Conservation (phyloP, 2,113 vertebrate genomes). For the Campylomormyrus numenius region DNA sequence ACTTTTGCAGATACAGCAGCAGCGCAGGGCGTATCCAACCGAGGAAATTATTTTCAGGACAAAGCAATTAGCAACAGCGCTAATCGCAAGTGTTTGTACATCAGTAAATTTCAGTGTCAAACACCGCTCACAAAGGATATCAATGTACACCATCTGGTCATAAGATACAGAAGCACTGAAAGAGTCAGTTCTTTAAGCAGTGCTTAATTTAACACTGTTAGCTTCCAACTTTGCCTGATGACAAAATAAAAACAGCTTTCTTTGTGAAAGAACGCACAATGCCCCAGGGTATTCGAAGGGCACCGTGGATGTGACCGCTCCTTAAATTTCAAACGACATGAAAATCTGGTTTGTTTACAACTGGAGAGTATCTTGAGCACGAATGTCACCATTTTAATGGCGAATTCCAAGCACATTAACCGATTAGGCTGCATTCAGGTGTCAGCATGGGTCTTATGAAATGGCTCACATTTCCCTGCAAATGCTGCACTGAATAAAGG, state of each 20-base stretch:
- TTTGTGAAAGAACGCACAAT: neutral
- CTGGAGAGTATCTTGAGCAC: neutral
- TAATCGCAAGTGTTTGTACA: neutral
- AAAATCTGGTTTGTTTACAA: slow-evolving; percentile 3
- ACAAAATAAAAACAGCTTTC: neutral
- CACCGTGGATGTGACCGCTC: neutral
- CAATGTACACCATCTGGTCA: neutral
- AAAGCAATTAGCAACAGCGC: neutral
- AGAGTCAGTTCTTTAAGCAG: neutral
- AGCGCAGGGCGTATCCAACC: neutral
- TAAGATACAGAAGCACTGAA: slow-evolving; percentile 1
- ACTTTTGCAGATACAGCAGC: neutral
- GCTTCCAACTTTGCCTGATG: neutral
- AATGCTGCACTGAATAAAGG: neutral
- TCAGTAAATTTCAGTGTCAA: neutral
- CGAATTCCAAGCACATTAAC: neutral
- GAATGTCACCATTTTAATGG: neutral
- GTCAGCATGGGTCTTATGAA: neutral
- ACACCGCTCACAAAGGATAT: neutral
- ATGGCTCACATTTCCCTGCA: neutral
- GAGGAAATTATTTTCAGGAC: neutral
- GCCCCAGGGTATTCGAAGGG: neutral
- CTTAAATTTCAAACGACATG: neutral
- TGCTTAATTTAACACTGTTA: slow-evolving; percentile 1
- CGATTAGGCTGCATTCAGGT: neutral